phyloP scores from a whole-genome alignment of 2,888 invertebrate genomes.

The Aricia artaxerxes region DNA sequence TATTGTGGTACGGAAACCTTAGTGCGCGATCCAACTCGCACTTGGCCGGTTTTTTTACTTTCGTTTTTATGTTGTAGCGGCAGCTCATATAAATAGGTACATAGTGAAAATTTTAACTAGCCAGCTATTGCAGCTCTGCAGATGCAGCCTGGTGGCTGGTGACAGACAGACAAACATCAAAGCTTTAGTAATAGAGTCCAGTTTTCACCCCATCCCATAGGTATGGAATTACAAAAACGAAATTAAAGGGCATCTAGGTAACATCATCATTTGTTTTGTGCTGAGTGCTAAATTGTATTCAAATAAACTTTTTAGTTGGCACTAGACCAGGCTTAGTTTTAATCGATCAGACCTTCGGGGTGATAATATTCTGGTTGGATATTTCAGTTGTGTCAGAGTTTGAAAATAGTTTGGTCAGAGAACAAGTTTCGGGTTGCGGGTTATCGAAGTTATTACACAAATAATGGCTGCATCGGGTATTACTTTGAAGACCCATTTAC shows the following conservation, averaged over 20 bases:
- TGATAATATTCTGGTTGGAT: slow-evolving; percentile 9
- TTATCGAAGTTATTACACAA: slow-evolving; percentile 24
- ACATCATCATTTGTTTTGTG: not conserved
- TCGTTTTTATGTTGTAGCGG: no score
- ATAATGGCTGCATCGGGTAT: slow-evolving; percentile 3
- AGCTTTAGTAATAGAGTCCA: not conserved
- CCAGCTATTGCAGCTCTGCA: no score
- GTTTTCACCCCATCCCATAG: not conserved
- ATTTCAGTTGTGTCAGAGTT: slow-evolving; percentile 10
- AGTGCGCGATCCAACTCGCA: no score
- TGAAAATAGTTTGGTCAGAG: slow-evolving; percentile 19
- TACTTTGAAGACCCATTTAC: not conserved
- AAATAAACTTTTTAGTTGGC: not conserved
- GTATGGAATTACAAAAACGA: not conserved
- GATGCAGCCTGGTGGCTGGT: no score
- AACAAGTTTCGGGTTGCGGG: slow-evolving; percentile 21
- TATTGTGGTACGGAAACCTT: no score
- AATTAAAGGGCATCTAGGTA: not conserved
- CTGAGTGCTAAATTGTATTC: not conserved
- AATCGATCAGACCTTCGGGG: not conserved
- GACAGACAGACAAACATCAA: not conserved
- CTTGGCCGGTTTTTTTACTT: no score
- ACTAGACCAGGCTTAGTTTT: not conserved
- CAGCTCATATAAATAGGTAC: no score
- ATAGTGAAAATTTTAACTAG: no score